Evolutionary conservation across 2,113 vertebrate species (phyloP).

Genomic region (Brachypteracias leptosomus): DNA sequence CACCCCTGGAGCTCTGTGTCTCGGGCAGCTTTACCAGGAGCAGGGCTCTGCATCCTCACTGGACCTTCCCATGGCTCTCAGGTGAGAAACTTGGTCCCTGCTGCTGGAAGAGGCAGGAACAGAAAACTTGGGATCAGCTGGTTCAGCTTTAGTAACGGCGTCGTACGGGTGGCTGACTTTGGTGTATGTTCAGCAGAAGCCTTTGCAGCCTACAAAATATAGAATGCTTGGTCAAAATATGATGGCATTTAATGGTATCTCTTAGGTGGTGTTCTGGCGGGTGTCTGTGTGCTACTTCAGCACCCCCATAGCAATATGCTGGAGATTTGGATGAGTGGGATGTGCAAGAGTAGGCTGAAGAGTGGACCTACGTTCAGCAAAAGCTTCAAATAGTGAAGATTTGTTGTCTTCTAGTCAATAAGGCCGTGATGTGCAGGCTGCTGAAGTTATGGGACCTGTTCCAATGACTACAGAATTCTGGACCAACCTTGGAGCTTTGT

Average conservation of each 20-base stretch:
- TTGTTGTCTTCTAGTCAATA: neutral
- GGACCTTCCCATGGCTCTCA: accelerated
- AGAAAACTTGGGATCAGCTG: neutral
- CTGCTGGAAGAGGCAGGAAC: neutral
- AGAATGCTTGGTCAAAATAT: neutral
- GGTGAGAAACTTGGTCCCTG: neutral
- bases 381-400: neutral
- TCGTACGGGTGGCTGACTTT: neutral
- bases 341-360: neutral
- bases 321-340: neutral
- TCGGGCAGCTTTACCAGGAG: neutral
- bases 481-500: neutral
- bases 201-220: neutral
- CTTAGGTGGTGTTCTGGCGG: neutral
- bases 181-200: neutral
- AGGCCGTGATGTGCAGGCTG: neutral
- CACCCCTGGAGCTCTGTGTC: neutral
- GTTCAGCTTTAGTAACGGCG: neutral
- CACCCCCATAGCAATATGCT: neutral
- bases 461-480: slow-evolving; percentile 9
- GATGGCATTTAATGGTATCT: neutral
- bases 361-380: neutral
- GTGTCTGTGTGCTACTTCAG: neutral
- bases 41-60: neutral
- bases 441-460: slow-evolving; percentile 6